Base-by-base conservation (phyloP, 2,113 vertebrate genomes). In the Hemichromis elongatus region DNA sequence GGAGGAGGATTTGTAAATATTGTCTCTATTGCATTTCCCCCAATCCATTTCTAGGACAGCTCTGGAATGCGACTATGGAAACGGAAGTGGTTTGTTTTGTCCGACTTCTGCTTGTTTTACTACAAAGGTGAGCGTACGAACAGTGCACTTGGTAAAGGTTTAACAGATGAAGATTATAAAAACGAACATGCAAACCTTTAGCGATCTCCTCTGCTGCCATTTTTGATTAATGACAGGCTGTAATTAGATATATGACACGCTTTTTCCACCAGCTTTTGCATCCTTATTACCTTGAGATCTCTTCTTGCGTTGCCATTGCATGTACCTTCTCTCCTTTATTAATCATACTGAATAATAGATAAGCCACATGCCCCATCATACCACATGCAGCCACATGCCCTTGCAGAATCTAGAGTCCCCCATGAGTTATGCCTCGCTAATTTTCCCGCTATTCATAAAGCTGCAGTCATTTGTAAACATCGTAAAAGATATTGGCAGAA, bases 1-100 rank as follows among this genome's bases (percentile, higher is more conserved):
- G 50, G 2, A 2, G 78, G 18, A 80, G 45, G 24, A 57, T 82
- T 87, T 89, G 54, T 85, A 89, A 85, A 84, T 75, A 59, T 55
- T 47, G 55, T 82, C 24, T 86, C 35, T 56, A 59, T 81, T 87
- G 81, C 45, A 24, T 95, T 82, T 84, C 59, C 66, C 53, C 78
- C 87, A 57, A 52, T 94, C 88, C 63, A 53, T 94, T 96, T 96
- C 80, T 94, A 99, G 99, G 99, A 99, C 96, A 98, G 99, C 93
- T 98, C 99, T 90, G 98, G 98, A 88, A 99, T 99, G 98, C 96
- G 98, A 54, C 96, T 99, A 24, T 99, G 99, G 99, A 99, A 99
- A 90, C 96, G 98, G 81, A 96, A 98, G 80, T 99, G 99, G 99
- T 99, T 99, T 94, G 98, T 99, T 94, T 97, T 99, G 84, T 97